Percentiles rank a stretch among this genome's conserved stretches.
Evolutionary conservation across 2,797 vertebrate genomes (phyloP).

Genomic region (Sciurus carolinensis): DNA sequence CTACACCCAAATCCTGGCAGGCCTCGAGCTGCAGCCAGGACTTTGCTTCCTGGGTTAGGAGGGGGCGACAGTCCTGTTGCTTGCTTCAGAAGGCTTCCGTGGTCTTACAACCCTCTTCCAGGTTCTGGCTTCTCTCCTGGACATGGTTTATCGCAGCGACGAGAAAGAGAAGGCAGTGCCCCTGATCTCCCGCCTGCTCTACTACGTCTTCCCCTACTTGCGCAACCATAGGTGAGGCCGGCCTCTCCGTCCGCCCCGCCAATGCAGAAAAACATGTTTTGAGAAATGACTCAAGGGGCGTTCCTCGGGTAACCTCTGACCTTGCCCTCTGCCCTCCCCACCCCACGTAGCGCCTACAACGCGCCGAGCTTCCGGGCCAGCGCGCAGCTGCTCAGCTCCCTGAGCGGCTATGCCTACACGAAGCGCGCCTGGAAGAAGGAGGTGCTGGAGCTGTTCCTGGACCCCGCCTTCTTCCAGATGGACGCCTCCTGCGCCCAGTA

Average conservation of each 20-base stretch:
- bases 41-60: neutral
- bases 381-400: conserved; percentile 95
- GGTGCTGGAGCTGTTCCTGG: conserved; percentile 96
- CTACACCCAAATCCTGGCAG: neutral
- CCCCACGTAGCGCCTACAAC: conserved; percentile 94
- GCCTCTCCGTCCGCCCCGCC: rapidly evolving
- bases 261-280: rapidly evolving
- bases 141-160: conserved; percentile 98
- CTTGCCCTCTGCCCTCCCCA: neutral
- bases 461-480: conserved; percentile 99
- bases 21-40: rapidly evolving
- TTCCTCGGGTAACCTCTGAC: neutral
- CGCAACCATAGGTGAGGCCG: conserved; percentile 95
- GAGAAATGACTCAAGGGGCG: neutral
- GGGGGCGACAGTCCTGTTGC: rapidly evolving
- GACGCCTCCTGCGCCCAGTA: conserved; percentile 95
- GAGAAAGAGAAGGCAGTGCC: conserved; percentile 99
- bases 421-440: conserved; percentile 99
- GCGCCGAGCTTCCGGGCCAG: conserved; percentile 96
- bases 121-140: conserved; percentile 95
- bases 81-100: neutral
- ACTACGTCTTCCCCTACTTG: conserved; percentile 97
- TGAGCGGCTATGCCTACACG: conserved; percentile 98
- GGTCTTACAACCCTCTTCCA: conserved; percentile 22
- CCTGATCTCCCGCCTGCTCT: conserved; percentile 96